Conservation (phyloP, 2,113 vertebrate species). For the Protobothrops mucrosquamatus region DNA sequence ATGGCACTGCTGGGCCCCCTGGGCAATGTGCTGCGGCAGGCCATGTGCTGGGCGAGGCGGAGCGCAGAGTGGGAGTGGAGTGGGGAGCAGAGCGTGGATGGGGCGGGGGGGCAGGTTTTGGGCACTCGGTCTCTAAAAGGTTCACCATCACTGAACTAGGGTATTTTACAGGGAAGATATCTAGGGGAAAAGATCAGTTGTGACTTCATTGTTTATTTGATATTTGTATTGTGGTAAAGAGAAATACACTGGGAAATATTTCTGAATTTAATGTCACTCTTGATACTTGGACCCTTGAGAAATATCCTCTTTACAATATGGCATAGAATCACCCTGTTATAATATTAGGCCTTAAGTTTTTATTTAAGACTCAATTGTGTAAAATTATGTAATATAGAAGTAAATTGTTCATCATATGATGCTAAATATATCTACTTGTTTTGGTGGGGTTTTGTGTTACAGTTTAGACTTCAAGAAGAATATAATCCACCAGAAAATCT, state of each 20-base stretch:
- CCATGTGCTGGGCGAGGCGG: too few relatives aligned
- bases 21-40: too few relatives aligned
- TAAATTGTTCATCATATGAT: not conserved
- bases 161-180: not conserved
- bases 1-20: too few relatives aligned
- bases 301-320: not conserved
- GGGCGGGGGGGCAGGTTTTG: too few relatives aligned
- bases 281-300: not conserved
- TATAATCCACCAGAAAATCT: slow-evolving; percentile 50
- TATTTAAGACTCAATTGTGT: not conserved
- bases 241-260: not conserved
- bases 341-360: not conserved
- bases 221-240: not conserved
- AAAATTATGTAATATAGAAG: not conserved
- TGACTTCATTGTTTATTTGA: not conserved
- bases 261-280: not conserved
- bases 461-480: slow-evolving; percentile 60
- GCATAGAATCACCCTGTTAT: not conserved
- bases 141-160: too few relatives aligned
- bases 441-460: slow-evolving; percentile 31
- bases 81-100: too few relatives aligned
- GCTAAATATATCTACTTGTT: not conserved
- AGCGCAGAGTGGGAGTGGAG: too few relatives aligned
- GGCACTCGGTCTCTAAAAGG: too few relatives aligned
- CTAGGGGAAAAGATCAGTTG: not conserved